phyloP scores from a whole-genome alignment of 2,888 invertebrate genomes.

The Malachius bipustulatus region DNA sequence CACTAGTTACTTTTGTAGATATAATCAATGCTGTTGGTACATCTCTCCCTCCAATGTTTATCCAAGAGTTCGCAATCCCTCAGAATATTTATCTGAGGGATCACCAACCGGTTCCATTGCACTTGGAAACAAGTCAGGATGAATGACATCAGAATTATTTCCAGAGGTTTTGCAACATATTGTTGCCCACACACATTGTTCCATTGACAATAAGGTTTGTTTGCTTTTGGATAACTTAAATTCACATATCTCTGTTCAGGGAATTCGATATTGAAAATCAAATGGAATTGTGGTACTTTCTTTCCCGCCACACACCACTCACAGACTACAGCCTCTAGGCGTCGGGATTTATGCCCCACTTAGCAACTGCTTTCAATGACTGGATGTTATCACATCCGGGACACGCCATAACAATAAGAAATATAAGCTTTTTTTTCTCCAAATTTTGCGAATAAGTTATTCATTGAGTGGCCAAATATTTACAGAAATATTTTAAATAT shows the following conservation, averaged over 20 bases:
- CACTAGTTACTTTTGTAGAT: slow-evolving; percentile 17
- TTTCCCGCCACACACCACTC: slow-evolving; percentile 14
- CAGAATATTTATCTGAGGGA: slow-evolving; percentile 14
- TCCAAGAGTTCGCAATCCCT: slow-evolving; percentile 14
- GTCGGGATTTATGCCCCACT: slow-evolving; percentile 14
- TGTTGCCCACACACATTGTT: slow-evolving; percentile 8
- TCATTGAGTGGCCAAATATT: too few relatives aligned
- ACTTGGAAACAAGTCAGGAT: slow-evolving; percentile 13
- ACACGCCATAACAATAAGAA: slow-evolving; percentile 9
- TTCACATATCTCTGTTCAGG: slow-evolving; percentile 9
- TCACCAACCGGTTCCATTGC: slow-evolving; percentile 4
- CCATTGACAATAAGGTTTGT: slow-evolving; percentile 11
- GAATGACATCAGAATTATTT: slow-evolving; percentile 15
- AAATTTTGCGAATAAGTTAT: too few relatives aligned
- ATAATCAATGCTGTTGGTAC: slow-evolving; percentile 17
- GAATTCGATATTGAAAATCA: slow-evolving; percentile 11
- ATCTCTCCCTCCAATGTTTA: slow-evolving; percentile 16
- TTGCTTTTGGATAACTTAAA: slow-evolving; percentile 14
- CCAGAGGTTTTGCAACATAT: slow-evolving; percentile 11
- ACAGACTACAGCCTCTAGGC: slow-evolving; percentile 15
- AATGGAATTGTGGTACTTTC: slow-evolving; percentile 14
- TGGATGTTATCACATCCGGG: slow-evolving; percentile 13
- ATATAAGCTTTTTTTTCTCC: too few relatives aligned
- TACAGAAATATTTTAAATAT: too few relatives aligned
- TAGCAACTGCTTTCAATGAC: slow-evolving; percentile 11